phyloP scores from a whole-genome alignment of 92 coral and sea anemone species.

The Muricea muricata region DNA sequence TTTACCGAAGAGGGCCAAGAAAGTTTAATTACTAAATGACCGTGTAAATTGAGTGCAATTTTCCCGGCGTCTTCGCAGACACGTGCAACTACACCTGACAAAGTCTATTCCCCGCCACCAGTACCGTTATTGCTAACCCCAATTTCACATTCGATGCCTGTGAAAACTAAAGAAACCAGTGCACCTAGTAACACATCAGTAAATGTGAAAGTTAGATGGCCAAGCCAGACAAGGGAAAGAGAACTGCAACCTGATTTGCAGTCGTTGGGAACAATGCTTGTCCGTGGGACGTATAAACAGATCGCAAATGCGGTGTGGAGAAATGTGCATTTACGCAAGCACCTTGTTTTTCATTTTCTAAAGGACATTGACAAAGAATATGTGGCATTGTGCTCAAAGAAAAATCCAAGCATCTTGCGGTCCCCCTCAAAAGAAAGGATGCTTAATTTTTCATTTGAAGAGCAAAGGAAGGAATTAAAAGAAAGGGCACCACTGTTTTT shows the following conservation, averaged over 20 bases:
- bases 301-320: too few relatives aligned
- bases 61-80: not conserved
- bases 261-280: conserved; percentile 9
- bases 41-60: not conserved
- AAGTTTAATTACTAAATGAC: too few relatives aligned
- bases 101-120: not conserved
- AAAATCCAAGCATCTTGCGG: conserved; percentile 3
- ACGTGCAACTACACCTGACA: not conserved
- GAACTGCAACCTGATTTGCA: not conserved
- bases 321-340: not conserved
- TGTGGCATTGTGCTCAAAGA: conserved; percentile 12
- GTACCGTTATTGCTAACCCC: not conserved
- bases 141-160: not conserved
- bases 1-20: too few relatives aligned
- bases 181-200: too few relatives aligned
- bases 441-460: conserved; percentile 30
- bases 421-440: conserved; percentile 46
- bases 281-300: not conserved
- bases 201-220: not conserved
- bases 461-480: conserved; percentile 38
- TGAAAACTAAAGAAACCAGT: not conserved
- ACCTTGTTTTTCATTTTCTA: not conserved
- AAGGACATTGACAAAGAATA: conserved; percentile 4
- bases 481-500: conserved; percentile 66
- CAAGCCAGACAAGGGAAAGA: not conserved